Conservation (phyloP, 2,888 invertebrate species). For the Seladonia tumulorum region DNA sequence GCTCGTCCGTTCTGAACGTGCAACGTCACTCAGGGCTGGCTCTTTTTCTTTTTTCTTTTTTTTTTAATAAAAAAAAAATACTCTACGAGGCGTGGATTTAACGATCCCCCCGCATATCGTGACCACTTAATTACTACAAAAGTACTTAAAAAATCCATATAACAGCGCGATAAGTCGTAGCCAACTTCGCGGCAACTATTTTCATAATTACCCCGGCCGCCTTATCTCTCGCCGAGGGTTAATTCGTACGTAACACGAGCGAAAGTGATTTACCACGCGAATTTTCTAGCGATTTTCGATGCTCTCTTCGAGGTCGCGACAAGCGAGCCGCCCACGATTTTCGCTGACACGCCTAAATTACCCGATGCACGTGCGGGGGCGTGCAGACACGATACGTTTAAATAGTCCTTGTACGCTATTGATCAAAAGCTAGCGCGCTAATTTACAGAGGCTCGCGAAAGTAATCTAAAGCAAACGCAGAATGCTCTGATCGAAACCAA, state of each 20-base stretch:
- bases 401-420: constrained; percentile 9
- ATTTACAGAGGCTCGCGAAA: background rate
- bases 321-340: constrained; percentile 24
- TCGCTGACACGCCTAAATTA: constrained; percentile 40
- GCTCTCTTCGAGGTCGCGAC: constrained; percentile 52
- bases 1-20: background rate
- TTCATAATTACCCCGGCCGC: constrained; percentile 47
- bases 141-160: constrained; percentile 48
- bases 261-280: constrained; percentile 58
- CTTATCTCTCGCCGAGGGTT: constrained; percentile 41
- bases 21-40: background rate
- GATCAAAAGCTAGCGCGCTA: background rate
- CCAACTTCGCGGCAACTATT: constrained; percentile 43
- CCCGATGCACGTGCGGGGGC: constrained; percentile 29
- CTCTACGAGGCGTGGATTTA: background rate
- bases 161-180: constrained; percentile 42
- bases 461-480: background rate
- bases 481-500: background rate
- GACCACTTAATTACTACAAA: constrained; percentile 27
- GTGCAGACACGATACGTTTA: constrained; percentile 21
- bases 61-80: background rate
- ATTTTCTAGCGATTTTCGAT: constrained; percentile 61
- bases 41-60: background rate
- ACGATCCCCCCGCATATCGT: constrained; percentile 20
- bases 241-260: constrained; percentile 59